These are phyloP conservation scores for Spodoptera frugiperda DNA, from an alignment of 1,140 invertebrate genomes.

Conservation along the genomic window DNA sequence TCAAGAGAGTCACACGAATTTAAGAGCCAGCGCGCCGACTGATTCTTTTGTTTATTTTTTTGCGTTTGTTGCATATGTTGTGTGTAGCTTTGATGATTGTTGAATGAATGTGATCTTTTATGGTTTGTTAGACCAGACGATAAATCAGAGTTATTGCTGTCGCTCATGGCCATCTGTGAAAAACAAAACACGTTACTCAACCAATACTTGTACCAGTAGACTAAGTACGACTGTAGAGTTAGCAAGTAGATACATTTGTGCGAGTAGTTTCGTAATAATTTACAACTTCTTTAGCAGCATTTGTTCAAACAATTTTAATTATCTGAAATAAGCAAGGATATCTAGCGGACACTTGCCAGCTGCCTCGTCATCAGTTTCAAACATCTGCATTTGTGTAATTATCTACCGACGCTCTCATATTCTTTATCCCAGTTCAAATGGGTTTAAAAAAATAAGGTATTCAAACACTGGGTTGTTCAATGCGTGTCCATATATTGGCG, in stretches of 20 bases:
- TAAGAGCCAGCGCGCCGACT: constrained; percentile 80
- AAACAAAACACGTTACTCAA: constrained; percentile 24
- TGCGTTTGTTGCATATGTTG: constrained; percentile 87
- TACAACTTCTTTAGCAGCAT: not conserved
- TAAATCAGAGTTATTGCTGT: constrained; percentile 78
- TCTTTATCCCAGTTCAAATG: constrained; percentile 46
- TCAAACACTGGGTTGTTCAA: constrained; percentile 10
- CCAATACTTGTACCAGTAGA: not conserved
- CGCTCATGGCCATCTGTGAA: constrained; percentile 82
- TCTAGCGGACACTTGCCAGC: constrained; percentile 22
- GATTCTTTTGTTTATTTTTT: constrained; percentile 86
- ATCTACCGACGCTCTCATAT: not conserved
- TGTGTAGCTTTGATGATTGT: constrained; percentile 89
- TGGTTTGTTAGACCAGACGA: constrained; percentile 83
- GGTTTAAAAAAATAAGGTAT: constrained; percentile 17
- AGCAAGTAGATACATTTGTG: constrained; percentile 39
- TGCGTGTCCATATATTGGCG: constrained; percentile 32
- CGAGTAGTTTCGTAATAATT: constrained; percentile 1
- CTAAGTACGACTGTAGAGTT: constrained; percentile 13
- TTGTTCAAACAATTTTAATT: constrained; percentile 20
- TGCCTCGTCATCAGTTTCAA: constrained; percentile 16
- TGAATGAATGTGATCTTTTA: constrained; percentile 89
- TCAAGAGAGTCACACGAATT: constrained; percentile 84
- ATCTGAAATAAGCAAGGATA: constrained; percentile 18
- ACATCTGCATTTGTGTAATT: not conserved